A percentile compares a stretch with the other conserved stretches of the same genome.
phyloP scores from a whole-genome alignment of 2,113 vertebrate species.

The Microcebus griseorufus region DNA sequence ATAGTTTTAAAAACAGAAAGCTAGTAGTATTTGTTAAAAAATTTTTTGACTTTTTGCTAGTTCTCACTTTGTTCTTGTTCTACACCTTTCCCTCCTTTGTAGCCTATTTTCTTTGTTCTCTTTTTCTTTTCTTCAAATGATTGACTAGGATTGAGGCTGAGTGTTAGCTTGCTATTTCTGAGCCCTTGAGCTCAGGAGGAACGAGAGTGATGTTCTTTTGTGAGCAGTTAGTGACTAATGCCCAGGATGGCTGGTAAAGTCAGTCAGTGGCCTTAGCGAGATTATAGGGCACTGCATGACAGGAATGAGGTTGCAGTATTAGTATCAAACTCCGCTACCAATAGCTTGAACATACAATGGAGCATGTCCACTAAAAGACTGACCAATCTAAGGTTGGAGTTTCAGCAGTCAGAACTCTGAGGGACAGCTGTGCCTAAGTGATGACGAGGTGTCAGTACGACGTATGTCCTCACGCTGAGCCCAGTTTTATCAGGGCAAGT shows the following conservation, averaged over 20 bases:
- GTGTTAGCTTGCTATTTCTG: conserved; percentile 49
- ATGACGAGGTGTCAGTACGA: conserved; percentile 33
- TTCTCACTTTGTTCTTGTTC: conserved; percentile 25
- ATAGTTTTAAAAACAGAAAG: conserved; percentile 49
- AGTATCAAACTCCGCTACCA: conserved; percentile 53
- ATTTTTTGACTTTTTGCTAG: neutral
- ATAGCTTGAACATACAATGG: conserved; percentile 53
- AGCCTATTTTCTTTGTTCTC: conserved; percentile 61
- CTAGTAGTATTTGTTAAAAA: neutral
- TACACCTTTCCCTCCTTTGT: conserved; percentile 27
- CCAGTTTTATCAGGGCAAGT: conserved; percentile 73
- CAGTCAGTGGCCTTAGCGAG: conserved; percentile 20
- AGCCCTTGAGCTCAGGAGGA: neutral
- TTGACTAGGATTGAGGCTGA: neutral
- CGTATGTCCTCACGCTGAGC: conserved; percentile 66
- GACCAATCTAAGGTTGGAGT: conserved; percentile 40
- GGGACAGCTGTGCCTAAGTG: conserved; percentile 70
- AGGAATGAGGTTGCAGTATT: conserved; percentile 64
- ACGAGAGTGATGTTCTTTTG: neutral
- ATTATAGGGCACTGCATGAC: conserved; percentile 28
- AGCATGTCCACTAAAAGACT: conserved; percentile 21
- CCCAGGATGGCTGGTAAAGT: neutral
- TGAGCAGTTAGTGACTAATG: conserved; percentile 43
- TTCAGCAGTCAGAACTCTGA: conserved; percentile 65
- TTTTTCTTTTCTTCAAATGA: conserved; percentile 55